Evolutionary conservation across 2,797 vertebrate genomes (phyloP), one percentile per base, ranked within the genome.

Genomic region (Sebastes aleutianus): DNA sequence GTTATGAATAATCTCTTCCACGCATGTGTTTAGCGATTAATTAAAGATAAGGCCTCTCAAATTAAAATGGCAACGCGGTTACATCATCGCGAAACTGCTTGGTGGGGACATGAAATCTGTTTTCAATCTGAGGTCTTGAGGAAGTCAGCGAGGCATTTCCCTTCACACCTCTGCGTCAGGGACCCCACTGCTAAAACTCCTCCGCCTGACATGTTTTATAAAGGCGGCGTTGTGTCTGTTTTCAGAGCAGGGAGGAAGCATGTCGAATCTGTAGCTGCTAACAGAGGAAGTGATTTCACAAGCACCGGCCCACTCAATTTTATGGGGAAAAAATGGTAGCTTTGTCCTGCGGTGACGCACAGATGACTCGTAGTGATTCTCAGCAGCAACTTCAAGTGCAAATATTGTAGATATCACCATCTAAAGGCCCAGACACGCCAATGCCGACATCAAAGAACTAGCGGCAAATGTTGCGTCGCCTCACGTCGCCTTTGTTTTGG

Each of bases 11-110:
- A 94, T 93, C 86, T 88, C 56, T 91, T 92, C 84, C 87, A 84
- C 75, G 82, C 91, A 83, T 79, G 85, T 91, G 91, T 91, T 89
- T 88, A 87, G 86, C 5, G 72, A 94, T 94, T 92, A 91, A 93
- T 93, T 95, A 92, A 92, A 92, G 91, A 94, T 94, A 93, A 91
- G 82, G 79, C 80, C 84, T 75, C 73, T 85, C 70, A 64, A 89
- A 92, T 94, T 90, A 88, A 91, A 90, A 91, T 87, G 87, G 82
- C 32, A 14, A 75, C 64, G 65, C 74, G 83, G 89, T 94, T 88
- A 90, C 91, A 82, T 94, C 88, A 94, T 85, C 43, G 66, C 39
- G 22, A 86, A 90, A 89, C 85, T 70, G 77, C 82, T 88, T 80
- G 77, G 85, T 87, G 77, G 90, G 91, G 89, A 92, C 90, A 76